Conservation (phyloP, 2,888 invertebrate genomes). For the Metopia argyrocephala region DNA sequence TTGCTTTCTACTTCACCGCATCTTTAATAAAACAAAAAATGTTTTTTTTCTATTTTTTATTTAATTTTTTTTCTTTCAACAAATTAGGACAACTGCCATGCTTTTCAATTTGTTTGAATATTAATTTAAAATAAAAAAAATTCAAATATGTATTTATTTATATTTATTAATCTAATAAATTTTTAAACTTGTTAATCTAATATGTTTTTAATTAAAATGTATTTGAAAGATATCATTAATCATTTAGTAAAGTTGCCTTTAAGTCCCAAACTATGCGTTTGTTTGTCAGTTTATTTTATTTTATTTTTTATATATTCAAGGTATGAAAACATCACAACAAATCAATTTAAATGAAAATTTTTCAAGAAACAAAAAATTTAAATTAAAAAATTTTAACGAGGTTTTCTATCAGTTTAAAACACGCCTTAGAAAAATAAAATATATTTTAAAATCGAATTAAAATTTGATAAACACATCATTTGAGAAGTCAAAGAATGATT, state of each 20-base stretch:
- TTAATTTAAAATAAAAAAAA: not conserved
- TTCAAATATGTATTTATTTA: constrained; percentile 6
- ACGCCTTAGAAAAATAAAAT: constrained; percentile 8
- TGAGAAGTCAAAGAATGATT: constrained; percentile 1
- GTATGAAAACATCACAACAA: constrained; percentile 38
- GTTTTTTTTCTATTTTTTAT: not conserved
- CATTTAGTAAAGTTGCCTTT: constrained; percentile 9
- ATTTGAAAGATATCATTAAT: constrained; percentile 35
- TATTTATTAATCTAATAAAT: constrained; percentile 28
- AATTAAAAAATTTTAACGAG: not conserved
- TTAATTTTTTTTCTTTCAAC: not conserved
- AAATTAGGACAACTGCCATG: constrained; percentile 33
- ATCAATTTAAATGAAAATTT: constrained; percentile 21
- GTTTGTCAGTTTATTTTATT: not conserved
- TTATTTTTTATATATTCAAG: constrained; percentile 49
- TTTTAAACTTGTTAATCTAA: constrained; percentile 46
- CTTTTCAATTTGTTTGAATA: constrained; percentile 4
- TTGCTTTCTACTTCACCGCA: constrained; percentile 6
- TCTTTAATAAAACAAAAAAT: no score
- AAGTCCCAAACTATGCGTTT: not conserved
- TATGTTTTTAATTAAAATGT: constrained; percentile 42
- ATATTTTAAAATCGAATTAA: not conserved
- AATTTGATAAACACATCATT: constrained; percentile 53
- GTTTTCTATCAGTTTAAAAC: not conserved
- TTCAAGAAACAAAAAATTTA: not conserved